A percentile compares a stretch with the other conserved stretches of the same genome.
Evolutionary conservation across 1,140 invertebrate genomes (phyloP).

Genomic region (Caenorhabditis tropicalis): DNA sequence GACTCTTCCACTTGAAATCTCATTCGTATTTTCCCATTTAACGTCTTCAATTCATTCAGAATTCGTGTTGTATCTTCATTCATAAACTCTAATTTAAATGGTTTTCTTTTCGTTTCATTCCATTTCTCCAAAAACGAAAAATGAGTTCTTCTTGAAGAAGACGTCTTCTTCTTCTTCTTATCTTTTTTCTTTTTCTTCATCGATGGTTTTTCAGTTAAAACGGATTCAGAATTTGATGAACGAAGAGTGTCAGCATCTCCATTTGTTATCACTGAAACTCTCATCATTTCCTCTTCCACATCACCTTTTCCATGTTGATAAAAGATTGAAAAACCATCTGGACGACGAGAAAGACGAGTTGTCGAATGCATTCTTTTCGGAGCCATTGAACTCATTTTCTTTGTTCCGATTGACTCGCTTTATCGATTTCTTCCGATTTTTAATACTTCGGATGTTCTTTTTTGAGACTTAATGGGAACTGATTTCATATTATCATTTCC

Average conservation of each 20-base stretch:
- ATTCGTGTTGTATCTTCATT: not conserved
- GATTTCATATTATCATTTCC: too few species aligned
- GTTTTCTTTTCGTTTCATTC: not conserved
- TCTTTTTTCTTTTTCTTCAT: not conserved
- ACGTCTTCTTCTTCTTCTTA: not conserved
- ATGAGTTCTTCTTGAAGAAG: not conserved
- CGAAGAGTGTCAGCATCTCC: not conserved
- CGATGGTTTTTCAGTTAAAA: not conserved
- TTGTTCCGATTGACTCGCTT: not conserved
- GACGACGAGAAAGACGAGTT: not conserved
- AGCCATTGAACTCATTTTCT: not conserved
- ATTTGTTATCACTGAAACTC: not conserved
- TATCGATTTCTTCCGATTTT: too few species aligned
- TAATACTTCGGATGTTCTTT: too few species aligned
- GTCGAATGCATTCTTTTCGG: not conserved
- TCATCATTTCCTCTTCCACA: constrained; percentile 21
- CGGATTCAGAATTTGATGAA: not conserved
- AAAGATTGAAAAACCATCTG: constrained; percentile 1
- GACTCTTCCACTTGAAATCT: not conserved
- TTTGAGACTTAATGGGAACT: too few species aligned
- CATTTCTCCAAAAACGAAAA: not conserved
- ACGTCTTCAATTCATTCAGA: constrained; percentile 15
- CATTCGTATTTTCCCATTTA: not conserved
- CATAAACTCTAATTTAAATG: not conserved
- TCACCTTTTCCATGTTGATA: not conserved